These are phyloP conservation scores for Formicarius rufipectus DNA, from an alignment of 2,113 vertebrate genomes.

Conservation along the genomic window DNA sequence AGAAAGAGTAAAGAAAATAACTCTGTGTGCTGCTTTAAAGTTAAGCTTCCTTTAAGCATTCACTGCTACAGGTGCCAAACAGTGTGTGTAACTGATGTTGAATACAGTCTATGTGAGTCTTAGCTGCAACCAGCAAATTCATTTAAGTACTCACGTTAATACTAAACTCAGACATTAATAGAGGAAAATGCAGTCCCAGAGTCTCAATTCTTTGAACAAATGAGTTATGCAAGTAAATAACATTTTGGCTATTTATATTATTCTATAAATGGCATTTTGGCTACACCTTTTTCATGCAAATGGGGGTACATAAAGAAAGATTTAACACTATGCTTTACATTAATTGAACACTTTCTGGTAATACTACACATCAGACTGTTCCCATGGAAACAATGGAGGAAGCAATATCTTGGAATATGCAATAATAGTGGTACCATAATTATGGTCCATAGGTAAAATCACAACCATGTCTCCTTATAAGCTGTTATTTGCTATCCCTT, in stretches of 20 bases:
- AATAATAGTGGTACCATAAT: neutral
- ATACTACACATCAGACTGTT: neutral
- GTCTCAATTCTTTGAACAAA: constrained; percentile 55
- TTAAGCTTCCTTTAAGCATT: neutral
- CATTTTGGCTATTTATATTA: neutral
- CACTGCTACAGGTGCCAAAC: neutral
- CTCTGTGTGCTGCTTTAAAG: neutral
- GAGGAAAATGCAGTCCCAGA: constrained; percentile 31
- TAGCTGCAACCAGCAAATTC: constrained; percentile 6
- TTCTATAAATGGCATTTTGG: neutral
- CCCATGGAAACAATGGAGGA: neutral
- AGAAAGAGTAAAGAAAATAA: constrained; percentile 26
- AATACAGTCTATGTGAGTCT: neutral
- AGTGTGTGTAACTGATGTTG: neutral
- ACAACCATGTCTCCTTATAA: neutral
- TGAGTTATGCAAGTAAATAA: neutral
- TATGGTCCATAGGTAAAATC: neutral
- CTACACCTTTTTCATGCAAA: constrained; percentile 17
- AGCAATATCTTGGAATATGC: neutral
- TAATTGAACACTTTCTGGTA: neutral
- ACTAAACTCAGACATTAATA: constrained; percentile 27
- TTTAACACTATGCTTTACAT: neutral
- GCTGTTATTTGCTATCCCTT: neutral
- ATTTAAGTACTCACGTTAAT: constrained; percentile 18
- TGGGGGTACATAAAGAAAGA: neutral